Evolutionary conservation across 2,797 vertebrate genomes (phyloP), one percentile per base, ranked within the genome.

Genomic region (Phoebastria nigripes): DNA sequence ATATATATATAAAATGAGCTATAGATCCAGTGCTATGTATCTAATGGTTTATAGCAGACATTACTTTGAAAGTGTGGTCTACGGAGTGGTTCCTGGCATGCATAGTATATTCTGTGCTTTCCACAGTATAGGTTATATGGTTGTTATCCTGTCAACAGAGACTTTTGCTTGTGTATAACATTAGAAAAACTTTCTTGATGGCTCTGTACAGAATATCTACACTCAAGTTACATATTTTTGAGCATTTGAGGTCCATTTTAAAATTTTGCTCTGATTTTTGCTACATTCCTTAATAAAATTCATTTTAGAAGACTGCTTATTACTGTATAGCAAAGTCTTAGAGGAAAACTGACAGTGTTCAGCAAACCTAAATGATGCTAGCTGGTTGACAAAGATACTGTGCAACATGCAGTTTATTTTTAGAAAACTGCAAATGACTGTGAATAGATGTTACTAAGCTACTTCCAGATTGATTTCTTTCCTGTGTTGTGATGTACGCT

Each of bases 111-210:
- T 90, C 20, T 66, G 6, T 72, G 18, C 6, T 17, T 74, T 84
- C 15, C 11, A 33, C 16, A 24, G 14, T 4, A 20, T 6, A 65
- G 6, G 2, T 25, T 85, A 1, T 4, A 33, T 6, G 4, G 16
- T 9, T 59, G 11, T 22, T 71, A 63, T 16, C 14, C 6, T 49
- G 8, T n/a, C 18, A 78, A 15, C 11, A 74, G 51, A 74, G 29
- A 66, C 5, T 87, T 90, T 54, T 89, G 6, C 4, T 74, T 41
- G 15, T 25, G 2, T 67, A 24, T 31, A 71, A 35, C 1, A 6
- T 52, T 59, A 66, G 8, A 44, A 29, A 10, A 93, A 46, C 5
- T 49, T 24, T 61, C 8, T 6, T 49, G n/a, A 44, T 66, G 11
- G 2, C 13, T 83, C 26, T 62, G 26, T 24, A 51, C 4, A 70